Conservation (phyloP, 2,888 invertebrate genomes). For the Periphyllus acericola region DNA sequence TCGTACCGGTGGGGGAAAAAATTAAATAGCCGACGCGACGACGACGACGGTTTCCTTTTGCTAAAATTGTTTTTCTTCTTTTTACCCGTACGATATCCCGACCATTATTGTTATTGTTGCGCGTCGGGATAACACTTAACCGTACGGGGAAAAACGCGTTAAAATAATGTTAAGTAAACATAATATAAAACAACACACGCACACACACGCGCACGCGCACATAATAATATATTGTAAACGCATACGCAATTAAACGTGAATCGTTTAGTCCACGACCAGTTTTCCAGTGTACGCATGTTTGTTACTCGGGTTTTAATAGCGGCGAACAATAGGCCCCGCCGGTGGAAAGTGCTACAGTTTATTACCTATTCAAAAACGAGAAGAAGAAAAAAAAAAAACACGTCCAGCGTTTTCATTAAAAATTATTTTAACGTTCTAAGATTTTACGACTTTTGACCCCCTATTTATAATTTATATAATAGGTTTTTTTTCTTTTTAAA, state of each 20-base stretch:
- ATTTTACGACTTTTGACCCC: constrained; percentile 31
- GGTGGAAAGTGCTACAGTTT: constrained; percentile 42
- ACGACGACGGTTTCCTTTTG: background rate
- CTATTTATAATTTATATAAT: background rate
- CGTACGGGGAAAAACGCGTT: constrained; percentile 20
- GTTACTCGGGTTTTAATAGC: constrained; percentile 16
- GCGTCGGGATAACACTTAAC: background rate
- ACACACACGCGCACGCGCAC: too few species aligned
- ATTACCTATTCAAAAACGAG: constrained; percentile 32
- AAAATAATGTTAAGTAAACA: constrained; percentile 45
- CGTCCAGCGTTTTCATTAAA: constrained; percentile 53
- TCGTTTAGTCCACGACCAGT: constrained; percentile 51
- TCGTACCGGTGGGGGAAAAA: background rate
- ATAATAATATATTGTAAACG: background rate
- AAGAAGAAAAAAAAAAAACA: constrained; percentile 23
- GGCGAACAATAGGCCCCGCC: constrained; percentile 24
- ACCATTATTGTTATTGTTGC: background rate
- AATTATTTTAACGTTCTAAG: constrained; percentile 26
- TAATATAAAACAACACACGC: constrained; percentile 5
- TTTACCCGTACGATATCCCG: background rate
- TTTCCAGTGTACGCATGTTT: constrained; percentile 29
- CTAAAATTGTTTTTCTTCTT: background rate
- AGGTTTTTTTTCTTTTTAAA: too few species aligned
- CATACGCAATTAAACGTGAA: constrained; percentile 47
- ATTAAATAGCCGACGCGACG: background rate